Evolutionary conservation across 2,113 vertebrate genomes (phyloP), one percentile per base, ranked within the genome.

Genomic region (Engystomops pustulosus): DNA sequence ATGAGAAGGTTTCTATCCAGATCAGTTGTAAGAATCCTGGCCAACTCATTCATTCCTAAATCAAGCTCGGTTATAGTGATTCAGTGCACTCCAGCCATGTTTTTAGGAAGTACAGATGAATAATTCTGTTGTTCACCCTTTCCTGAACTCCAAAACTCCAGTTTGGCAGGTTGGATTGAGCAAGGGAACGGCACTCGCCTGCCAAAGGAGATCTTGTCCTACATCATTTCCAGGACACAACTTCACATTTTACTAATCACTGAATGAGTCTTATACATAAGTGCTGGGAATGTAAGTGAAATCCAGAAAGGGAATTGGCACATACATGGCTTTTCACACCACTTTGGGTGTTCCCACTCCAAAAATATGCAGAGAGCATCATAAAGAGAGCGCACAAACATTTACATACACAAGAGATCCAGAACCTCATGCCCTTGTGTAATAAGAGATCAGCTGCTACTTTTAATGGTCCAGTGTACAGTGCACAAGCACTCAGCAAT

Each of bases 101-200:
- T 83, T 83, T 81, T 80, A 84, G 80, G 85, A 88, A 68, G 71
- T 41, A 17, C 65, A 2, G 70, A 89, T 89, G 84, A 90, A 85
- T 81, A 84, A 71, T 30, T 83, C 67, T 88, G 88, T 89, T 90
- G 87, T 90, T 90, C 72, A 81, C 49, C 69, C n/a, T 82, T 44
- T 83, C 87, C 69, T 86, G 85, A 89, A 84, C 75, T 87, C 85
- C 80, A 86, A 62, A 89, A 86, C 58, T 85, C 3, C 4, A 9
- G 87, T 58, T 58, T 87, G 74, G 86, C 86, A 86, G 83, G 83
- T 87, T 89, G 45, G 81, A 85, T 84, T 38, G 85, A 55, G 38
- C 71, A 79, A 80, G 41, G 30, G 85, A 87, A 89, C 68, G 49
- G 69, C 71, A 83, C 82, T 11, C 18, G 27, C 77, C 83, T 85